Percentiles rank a stretch among this genome's conserved stretches.
phyloP scores from a whole-genome alignment of 2,888 invertebrate species.

The Deroplatys truncata region DNA sequence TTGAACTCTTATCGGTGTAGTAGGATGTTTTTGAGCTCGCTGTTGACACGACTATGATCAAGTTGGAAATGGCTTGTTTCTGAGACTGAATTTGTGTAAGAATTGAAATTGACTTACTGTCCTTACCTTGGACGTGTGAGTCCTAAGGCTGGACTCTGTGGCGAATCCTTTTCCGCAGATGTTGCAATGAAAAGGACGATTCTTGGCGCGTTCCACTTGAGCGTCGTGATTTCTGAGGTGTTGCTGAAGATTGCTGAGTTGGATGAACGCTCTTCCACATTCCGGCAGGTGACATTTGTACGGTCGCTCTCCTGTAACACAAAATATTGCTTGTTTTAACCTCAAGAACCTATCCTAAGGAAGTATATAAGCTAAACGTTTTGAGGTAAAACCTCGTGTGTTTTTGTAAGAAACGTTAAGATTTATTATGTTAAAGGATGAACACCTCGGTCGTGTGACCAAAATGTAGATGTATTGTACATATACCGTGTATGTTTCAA shows the following conservation, averaged over 20 bases:
- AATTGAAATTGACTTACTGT: constrained; percentile 26
- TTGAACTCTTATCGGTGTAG: no score
- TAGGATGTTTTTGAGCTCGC: no score
- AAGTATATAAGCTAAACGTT: no score
- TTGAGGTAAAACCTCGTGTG: no score
- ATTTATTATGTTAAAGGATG: no score
- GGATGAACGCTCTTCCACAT: constrained; percentile 94
- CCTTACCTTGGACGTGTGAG: constrained; percentile 96
- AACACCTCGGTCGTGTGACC: no score
- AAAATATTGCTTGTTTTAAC: background rate
- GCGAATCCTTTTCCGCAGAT: constrained; percentile 96
- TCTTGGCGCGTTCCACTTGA: constrained; percentile 90
- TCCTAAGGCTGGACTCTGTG: constrained; percentile 90
- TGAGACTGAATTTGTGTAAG: background rate
- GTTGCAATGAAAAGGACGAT: constrained; percentile 91
- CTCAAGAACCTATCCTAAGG: background rate
- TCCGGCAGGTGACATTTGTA: constrained; percentile 96
- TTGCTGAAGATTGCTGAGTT: constrained; percentile 93
- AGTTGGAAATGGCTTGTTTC: background rate
- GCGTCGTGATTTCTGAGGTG: constrained; percentile 95
- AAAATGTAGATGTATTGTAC: no score
- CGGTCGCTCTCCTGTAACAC: constrained; percentile 82
- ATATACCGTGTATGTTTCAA: no score
- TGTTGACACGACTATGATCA: no score
- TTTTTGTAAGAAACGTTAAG: no score